phyloP scores from a whole-genome alignment of 2,797 vertebrate species.

The Numenius phaeopus region DNA sequence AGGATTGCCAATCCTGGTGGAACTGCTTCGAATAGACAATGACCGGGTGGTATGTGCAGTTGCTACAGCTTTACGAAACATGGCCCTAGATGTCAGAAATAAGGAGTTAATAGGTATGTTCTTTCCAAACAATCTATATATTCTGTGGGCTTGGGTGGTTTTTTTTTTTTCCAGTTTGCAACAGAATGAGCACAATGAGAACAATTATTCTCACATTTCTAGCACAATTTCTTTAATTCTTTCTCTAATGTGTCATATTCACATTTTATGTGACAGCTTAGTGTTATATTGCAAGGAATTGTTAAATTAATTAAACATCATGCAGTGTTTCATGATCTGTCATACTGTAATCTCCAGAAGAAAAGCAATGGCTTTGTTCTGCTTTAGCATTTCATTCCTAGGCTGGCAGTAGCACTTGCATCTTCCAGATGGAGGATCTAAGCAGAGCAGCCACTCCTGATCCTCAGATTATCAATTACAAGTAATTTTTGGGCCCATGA shows the following conservation, averaged over 20 bases:
- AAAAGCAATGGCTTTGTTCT: slow-evolving; percentile 28
- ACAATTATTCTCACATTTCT: not conserved
- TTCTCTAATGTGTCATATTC: not conserved
- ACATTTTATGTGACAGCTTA: not conserved
- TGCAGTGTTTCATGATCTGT: not conserved
- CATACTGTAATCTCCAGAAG: slow-evolving; percentile 1
- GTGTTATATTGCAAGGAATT: slow-evolving; percentile 3
- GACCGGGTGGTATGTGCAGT: slow-evolving; percentile 98
- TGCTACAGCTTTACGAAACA: slow-evolving; percentile 96
- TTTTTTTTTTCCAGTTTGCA: not conserved
- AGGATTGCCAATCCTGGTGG: slow-evolving; percentile 96
- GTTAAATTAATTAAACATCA: slow-evolving; percentile 25
- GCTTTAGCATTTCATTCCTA: not conserved
- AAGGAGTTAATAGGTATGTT: slow-evolving; percentile 96
- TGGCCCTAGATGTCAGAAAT: slow-evolving; percentile 98
- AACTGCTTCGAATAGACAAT: slow-evolving; percentile 97
- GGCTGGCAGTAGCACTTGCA: not conserved
- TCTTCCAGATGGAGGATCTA: not conserved
- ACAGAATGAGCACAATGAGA: not conserved
- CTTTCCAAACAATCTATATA: not conserved
- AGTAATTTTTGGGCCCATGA: not conserved
- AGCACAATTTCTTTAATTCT: not conserved
- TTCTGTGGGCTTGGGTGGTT: not conserved
- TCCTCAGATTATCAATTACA: not conserved
- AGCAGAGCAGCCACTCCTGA: not conserved